Evolutionary conservation across 1,140 invertebrate genomes (phyloP), one percentile per base, ranked within the genome.

Genomic region (Camponotus vicinus): DNA sequence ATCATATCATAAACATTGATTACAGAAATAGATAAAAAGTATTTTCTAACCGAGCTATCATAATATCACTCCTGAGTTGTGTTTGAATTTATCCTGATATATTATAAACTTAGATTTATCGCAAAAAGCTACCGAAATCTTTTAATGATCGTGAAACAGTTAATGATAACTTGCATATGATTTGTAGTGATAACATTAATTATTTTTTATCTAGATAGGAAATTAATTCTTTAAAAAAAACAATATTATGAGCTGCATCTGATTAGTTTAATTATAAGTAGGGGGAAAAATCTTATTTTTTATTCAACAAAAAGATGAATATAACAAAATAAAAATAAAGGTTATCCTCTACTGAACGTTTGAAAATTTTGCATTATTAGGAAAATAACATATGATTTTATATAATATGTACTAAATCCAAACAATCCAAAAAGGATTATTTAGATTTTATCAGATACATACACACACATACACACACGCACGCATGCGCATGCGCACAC

Each of bases 101-200:
- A 61, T 61, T 61, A 27, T 27, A n/a, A 77, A 3, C 9, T 45
- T 32, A 32, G 2, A 0, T 45, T 77, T 64, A 63, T 63, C 9
- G 8, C 6, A 61, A 27, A 45, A 4, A 63, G 1, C 18, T 45
- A 27, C 21, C 9, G 15, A 61, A 21, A 42, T 15, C 40, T 59
- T 63, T 45, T 18, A 63, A 13, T 45, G 3, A 34, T 15, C 27
- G 27, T 64, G 40, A n/a, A 0, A 34, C 6, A 78, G 3, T 78
- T 78, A 78, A 78, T 78, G 9, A 49, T 18, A 34, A 78, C 27
- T 78, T 78, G 59, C 0, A 77, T 34, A 37, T 64, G 1, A 63
- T 77, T 75, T 63, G 45, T 13, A 49, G 63, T 32, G 21, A 63
- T 77, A 77, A 63, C 9, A 49, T 45, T 77, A n/a, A 63, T 42